Evolutionary conservation across 2,113 vertebrate genomes (phyloP).

Genomic region (Phalacrocorax pelagicus): DNA sequence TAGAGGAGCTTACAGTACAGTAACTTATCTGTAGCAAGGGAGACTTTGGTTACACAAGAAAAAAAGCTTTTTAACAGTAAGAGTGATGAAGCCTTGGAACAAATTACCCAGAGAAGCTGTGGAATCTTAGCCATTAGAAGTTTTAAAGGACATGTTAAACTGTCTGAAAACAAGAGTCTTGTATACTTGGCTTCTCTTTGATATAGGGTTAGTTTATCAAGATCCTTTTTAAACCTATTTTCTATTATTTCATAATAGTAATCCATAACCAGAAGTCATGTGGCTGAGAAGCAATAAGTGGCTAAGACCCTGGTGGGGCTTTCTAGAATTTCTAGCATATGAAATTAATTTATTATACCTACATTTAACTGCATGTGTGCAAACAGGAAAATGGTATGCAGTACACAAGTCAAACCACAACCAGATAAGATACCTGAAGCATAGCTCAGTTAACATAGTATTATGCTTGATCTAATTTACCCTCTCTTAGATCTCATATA

Average conservation of each 20-base stretch:
- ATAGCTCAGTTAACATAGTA: neutral
- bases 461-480: neutral
- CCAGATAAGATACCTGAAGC: neutral
- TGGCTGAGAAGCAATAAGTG: neutral
- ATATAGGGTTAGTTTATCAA: neutral
- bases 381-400: neutral
- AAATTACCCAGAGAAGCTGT: neutral
- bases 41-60: neutral
- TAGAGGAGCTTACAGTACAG: too few species aligned
- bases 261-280: neutral
- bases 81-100: neutral
- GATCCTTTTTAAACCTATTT: neutral
- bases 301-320: neutral
- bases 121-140: neutral
- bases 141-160: neutral
- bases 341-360: neutral
- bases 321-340: neutral
- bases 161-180: neutral
- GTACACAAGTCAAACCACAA: neutral
- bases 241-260: neutral
- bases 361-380: neutral
- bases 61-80: neutral
- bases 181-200: neutral
- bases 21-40: neutral
- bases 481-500: neutral